Conservation (phyloP, 2,797 vertebrate genomes). For the Labeo calbasu region DNA sequence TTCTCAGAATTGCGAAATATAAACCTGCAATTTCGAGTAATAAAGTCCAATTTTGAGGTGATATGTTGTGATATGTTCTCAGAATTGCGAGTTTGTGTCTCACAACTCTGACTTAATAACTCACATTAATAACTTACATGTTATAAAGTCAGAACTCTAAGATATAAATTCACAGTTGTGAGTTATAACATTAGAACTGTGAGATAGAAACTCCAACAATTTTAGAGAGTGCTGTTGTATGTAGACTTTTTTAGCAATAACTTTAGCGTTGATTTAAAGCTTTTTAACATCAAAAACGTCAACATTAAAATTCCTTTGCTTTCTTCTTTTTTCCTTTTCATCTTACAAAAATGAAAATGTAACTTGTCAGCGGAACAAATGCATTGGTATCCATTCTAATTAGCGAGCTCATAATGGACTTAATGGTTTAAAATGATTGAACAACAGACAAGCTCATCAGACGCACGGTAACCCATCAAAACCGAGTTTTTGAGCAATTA, state of each 20-base stretch:
- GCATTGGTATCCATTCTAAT: conserved; percentile 15
- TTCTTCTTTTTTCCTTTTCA: background rate
- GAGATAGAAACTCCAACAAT: background rate
- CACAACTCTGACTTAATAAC: too few relatives aligned
- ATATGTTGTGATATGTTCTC: too few relatives aligned
- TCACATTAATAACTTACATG: too few relatives aligned
- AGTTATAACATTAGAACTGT: too few relatives aligned
- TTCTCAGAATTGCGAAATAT: too few relatives aligned
- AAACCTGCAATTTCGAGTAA: too few relatives aligned
- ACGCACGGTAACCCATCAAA: conserved; percentile 10
- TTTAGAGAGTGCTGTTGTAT: background rate
- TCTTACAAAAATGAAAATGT: background rate
- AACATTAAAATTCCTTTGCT: background rate
- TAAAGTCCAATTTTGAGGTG: too few relatives aligned
- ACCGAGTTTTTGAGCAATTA: background rate
- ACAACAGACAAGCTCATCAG: conserved; percentile 19
- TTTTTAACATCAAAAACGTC: background rate
- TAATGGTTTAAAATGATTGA: conserved; percentile 17
- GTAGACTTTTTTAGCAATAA: background rate
- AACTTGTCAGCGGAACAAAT: conserved; percentile 9
- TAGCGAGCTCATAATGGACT: conserved; percentile 5
- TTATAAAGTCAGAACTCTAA: too few relatives aligned
- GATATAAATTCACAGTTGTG: too few relatives aligned
- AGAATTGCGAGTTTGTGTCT: too few relatives aligned
- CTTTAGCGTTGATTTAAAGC: background rate